Conservation (phyloP, 1,140 invertebrate genomes). For the Maniola jurtina region DNA sequence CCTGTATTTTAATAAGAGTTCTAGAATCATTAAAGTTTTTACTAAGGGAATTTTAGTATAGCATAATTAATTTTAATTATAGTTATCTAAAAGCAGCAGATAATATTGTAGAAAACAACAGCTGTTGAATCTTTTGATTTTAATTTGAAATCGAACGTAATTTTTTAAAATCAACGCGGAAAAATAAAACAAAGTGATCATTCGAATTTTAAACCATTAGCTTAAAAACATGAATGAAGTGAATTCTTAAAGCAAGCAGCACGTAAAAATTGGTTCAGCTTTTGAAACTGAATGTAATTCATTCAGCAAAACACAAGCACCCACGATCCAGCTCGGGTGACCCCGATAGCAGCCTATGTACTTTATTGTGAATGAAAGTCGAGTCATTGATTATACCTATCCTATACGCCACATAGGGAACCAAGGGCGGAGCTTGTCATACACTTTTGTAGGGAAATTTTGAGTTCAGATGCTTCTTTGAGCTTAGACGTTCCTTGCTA, state of each 20-base stretch:
- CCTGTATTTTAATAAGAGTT: too few relatives aligned
- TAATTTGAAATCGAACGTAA: too few relatives aligned
- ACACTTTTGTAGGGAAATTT: conserved; percentile 34
- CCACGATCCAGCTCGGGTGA: conserved; percentile 60
- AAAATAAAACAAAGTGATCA: neutral
- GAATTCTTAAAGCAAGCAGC: neutral
- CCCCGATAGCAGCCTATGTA: conserved; percentile 60
- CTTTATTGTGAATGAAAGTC: conserved; percentile 75
- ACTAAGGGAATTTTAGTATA: too few relatives aligned
- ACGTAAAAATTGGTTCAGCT: neutral
- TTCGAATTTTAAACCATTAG: neutral
- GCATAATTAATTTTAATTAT: too few relatives aligned
- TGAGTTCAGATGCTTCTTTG: conserved; percentile 2
- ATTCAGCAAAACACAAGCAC: conserved; percentile 52
- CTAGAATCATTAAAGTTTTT: too few relatives aligned
- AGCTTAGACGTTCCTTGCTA: conserved; percentile 23
- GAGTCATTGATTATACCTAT: conserved; percentile 72
- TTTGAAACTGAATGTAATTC: conserved; percentile 31
- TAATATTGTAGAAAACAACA: too few relatives aligned
- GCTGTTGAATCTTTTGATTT: too few relatives aligned
- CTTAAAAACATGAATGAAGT: neutral
- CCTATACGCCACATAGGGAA: conserved; percentile 53
- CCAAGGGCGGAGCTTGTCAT: conserved; percentile 58
- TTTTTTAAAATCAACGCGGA: too few relatives aligned
- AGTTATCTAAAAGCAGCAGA: too few relatives aligned